phyloP scores from a whole-genome alignment of 2,113 vertebrate genomes.

The Phocoena phocoena region DNA sequence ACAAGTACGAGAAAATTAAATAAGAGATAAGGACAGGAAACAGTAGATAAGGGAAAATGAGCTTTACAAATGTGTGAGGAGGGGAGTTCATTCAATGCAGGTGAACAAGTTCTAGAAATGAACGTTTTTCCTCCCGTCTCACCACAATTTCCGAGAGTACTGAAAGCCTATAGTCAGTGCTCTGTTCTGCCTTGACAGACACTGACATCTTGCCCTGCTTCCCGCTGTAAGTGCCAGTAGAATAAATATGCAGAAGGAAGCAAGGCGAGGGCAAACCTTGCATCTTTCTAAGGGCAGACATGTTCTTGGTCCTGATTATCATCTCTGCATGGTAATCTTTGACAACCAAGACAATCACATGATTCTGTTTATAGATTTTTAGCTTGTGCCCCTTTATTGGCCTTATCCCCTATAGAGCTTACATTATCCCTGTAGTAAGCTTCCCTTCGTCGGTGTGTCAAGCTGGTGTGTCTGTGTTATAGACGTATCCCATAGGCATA shows the following conservation, averaged over 20 bases:
- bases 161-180: neutral
- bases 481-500: neutral
- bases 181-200: neutral
- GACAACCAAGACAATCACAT: neutral
- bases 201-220: neutral
- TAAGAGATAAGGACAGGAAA: neutral
- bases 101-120: neutral
- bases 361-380: neutral
- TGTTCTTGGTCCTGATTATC: neutral
- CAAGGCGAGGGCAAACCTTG: neutral
- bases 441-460: neutral
- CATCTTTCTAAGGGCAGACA: neutral
- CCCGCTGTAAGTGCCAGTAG: neutral
- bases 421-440: neutral
- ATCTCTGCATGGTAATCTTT: neutral
- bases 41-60: neutral
- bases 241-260: constrained; percentile 38
- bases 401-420: neutral
- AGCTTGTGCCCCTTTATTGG: neutral
- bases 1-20: neutral
- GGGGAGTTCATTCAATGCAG: neutral
- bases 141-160: neutral
- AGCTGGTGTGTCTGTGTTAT: neutral
- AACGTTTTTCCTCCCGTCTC: neutral
- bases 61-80: neutral